Conservation (phyloP, 2,888 invertebrate genomes). For the Brachylomia viminalis region DNA sequence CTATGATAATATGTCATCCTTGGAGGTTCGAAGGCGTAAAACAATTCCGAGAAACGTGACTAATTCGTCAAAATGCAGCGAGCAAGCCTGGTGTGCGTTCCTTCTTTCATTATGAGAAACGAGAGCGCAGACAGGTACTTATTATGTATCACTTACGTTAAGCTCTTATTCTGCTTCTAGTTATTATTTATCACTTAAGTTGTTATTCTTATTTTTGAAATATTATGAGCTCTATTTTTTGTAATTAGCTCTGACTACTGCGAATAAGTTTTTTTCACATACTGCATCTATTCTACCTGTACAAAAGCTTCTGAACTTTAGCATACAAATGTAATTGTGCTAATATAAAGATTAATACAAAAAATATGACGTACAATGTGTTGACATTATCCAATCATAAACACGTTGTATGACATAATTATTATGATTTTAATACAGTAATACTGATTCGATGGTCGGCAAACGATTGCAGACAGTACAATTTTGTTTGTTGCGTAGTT, state of each 20-base stretch:
- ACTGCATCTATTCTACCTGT: no score
- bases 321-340: not conserved
- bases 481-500: not conserved
- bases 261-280: not conserved
- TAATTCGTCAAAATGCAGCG: no score
- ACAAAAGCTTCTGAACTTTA: not conserved
- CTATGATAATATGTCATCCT: no score
- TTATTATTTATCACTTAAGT: no score
- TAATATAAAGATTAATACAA: constrained; percentile 1
- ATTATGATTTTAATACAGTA: constrained; percentile 4
- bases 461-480: not conserved
- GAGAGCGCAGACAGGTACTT: not conserved
- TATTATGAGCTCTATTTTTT: no score
- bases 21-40: no score
- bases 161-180: not conserved
- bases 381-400: constrained; percentile 14
- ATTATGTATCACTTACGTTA: not conserved
- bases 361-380: constrained; percentile 1
- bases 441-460: not conserved
- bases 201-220: no score
- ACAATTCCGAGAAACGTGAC: no score
- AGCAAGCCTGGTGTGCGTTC: no score
- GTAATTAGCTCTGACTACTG: no score
- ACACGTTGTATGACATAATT: not conserved
- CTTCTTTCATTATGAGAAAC: no score